Conservation (phyloP, 2,888 invertebrate genomes). For the Zygogramma bicolorata region DNA sequence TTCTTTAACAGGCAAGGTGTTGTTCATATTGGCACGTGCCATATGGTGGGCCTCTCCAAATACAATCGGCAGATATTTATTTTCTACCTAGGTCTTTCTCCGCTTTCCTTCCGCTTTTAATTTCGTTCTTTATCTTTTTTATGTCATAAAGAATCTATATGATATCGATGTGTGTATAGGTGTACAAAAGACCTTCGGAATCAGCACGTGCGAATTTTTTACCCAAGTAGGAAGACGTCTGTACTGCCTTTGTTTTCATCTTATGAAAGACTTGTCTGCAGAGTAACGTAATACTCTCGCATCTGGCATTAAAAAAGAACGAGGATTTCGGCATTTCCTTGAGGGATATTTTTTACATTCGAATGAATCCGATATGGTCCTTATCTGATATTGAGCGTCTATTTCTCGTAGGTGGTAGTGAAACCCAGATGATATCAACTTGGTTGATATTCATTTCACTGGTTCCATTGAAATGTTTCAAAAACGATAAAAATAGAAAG, state of each 20-base stretch:
- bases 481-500: too few species aligned
- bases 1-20: slow-evolving; percentile 34
- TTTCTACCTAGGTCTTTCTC: slow-evolving; percentile 31
- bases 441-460: too few species aligned
- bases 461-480: too few species aligned
- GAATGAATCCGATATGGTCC: neutral
- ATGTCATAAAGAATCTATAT: slow-evolving; percentile 28
- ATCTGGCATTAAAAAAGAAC: slow-evolving; percentile 12
- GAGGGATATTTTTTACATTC: neutral
- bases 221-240: slow-evolving; percentile 29
- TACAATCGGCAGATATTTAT: slow-evolving; percentile 24
- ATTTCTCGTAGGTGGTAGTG: neutral
- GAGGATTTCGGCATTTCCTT: neutral
- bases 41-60: slow-evolving; percentile 28
- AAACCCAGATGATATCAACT: too few species aligned
- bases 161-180: slow-evolving; percentile 30
- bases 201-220: slow-evolving; percentile 41
- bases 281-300: slow-evolving; percentile 8
- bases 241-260: slow-evolving; percentile 26
- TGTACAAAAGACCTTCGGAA: slow-evolving; percentile 27
- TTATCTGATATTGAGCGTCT: neutral
- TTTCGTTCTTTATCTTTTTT: slow-evolving; percentile 37
- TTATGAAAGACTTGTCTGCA: slow-evolving; percentile 6
- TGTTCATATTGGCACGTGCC: slow-evolving; percentile 41
- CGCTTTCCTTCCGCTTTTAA: slow-evolving; percentile 38